A percentile compares a stretch with the other conserved stretches of the same genome.
Evolutionary conservation across 2,888 invertebrate genomes (phyloP).

Genomic region (Lasioglossum zephyrum): DNA sequence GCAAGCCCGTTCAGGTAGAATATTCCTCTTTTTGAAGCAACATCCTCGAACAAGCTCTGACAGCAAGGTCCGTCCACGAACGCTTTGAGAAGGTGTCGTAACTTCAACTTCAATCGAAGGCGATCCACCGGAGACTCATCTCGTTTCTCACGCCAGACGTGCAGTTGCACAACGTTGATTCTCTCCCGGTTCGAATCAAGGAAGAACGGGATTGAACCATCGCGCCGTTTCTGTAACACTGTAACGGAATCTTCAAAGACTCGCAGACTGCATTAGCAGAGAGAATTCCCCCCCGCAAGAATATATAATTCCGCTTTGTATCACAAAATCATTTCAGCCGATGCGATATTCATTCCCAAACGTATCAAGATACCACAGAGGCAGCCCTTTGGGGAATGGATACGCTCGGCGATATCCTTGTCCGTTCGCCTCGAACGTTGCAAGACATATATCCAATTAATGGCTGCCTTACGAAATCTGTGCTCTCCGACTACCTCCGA

Average conservation of each 20-base stretch:
- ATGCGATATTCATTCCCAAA: conserved; percentile 15
- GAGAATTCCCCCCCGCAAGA: not conserved
- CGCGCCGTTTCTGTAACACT: not conserved
- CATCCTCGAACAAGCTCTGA: not conserved
- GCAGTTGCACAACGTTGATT: not conserved
- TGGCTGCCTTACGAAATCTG: conserved; percentile 2
- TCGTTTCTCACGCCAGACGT: not conserved
- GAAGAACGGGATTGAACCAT: not conserved
- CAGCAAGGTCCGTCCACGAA: not conserved
- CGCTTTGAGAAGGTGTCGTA: not conserved
- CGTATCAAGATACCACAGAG: conserved; percentile 31
- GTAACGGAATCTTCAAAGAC: conserved; percentile 8
- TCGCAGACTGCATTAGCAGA: not conserved
- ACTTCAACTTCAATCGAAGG: not conserved
- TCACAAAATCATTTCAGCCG: not conserved
- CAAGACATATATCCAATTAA: conserved; percentile 28
- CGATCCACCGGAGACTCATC: not conserved
- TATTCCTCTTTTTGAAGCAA: not conserved
- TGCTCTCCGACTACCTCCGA: not conserved
- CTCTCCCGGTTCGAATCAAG: not conserved
- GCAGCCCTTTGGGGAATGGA: conserved; percentile 28
- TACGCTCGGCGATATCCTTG: conserved; percentile 11
- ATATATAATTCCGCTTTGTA: not conserved
- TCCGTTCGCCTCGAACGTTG: not conserved
- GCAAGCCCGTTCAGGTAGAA: not conserved